Base-by-base conservation (phyloP, 2,888 invertebrate genomes). In the Tubulanus polymorphus region DNA sequence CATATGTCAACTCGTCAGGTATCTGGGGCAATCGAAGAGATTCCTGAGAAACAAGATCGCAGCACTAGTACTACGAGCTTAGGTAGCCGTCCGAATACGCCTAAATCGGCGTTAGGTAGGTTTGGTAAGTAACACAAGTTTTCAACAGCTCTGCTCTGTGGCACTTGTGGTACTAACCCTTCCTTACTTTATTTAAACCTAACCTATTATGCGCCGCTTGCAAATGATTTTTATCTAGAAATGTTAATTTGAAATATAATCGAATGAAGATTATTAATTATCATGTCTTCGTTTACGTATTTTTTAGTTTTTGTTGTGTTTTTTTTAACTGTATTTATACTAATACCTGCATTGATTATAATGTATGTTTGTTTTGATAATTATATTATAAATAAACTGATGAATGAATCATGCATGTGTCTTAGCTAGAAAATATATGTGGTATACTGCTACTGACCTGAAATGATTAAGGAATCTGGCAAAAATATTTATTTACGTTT, bases 21-120 rank as follows among this genome's bases (percentile, higher is more conserved):
- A 12, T 67, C 68, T 37, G 68, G 66, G 46, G 63, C 68, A 12
- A 70, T 73, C 48, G 73, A 72, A 56, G 71, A 73, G 52, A 70
- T 70, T 46, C 69, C 69, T 56, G 71, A 66, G 26, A 20, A 46
- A 28, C 51, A 52, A 48, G 56, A 53, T 25, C 30, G 15, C 23
- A 30, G 45, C 37, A 53, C 30, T 55, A 61, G 47, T 56, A 69
- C 46, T 63, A 62, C 61, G 5, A 60, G 59, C 15, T 48, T 63
- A 32, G 48, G 53, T n/a, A 60, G 62, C 23, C 57, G 63, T 8
- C 57, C 61, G 10, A 32, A 48, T 29, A 59, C 63, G 23, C 58
- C 62, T 2, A 55, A 53, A 50, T 56, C 62, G n/a, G 53, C 60
- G 23, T 37, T 51, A 41, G 41, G 41, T 41, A 41, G 41, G n/a